Evolutionary conservation across 2,888 invertebrate species (phyloP).

Genomic region (Elegia similella): DNA sequence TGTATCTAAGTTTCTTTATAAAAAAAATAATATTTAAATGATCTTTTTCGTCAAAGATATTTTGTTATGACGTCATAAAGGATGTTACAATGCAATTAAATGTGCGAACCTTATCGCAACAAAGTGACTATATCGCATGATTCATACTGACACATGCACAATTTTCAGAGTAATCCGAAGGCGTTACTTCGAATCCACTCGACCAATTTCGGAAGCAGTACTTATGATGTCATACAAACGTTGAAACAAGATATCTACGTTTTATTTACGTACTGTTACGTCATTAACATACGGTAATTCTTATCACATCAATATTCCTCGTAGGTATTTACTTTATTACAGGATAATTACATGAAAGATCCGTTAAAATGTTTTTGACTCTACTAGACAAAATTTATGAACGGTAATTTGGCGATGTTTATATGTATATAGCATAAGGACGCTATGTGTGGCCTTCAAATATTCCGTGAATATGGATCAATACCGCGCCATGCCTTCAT

Average conservation of each 20-base stretch:
- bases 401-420: conserved; percentile 11
- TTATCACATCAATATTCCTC: background rate
- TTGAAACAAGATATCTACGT: background rate
- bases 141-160: conserved; percentile 1
- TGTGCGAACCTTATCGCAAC: background rate
- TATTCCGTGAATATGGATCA: conserved; percentile 33
- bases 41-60: too few relatives aligned
- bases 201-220: background rate
- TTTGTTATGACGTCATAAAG: background rate
- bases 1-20: too few relatives aligned
- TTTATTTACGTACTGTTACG: background rate
- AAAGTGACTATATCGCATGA: conserved; percentile 3
- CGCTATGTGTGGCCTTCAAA: conserved; percentile 32
- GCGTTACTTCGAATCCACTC: background rate
- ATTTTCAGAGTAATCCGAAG: conserved; percentile 6
- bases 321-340: background rate
- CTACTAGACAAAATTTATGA: background rate
- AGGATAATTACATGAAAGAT: background rate
- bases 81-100: background rate
- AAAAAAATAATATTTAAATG: too few relatives aligned
- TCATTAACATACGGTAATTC: background rate
- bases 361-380: background rate
- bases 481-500: conserved; percentile 37
- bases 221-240: background rate
- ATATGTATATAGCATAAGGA: background rate